Evolutionary conservation across 1,140 invertebrate species (phyloP).

Genomic region (Archivesica marissinica): DNA sequence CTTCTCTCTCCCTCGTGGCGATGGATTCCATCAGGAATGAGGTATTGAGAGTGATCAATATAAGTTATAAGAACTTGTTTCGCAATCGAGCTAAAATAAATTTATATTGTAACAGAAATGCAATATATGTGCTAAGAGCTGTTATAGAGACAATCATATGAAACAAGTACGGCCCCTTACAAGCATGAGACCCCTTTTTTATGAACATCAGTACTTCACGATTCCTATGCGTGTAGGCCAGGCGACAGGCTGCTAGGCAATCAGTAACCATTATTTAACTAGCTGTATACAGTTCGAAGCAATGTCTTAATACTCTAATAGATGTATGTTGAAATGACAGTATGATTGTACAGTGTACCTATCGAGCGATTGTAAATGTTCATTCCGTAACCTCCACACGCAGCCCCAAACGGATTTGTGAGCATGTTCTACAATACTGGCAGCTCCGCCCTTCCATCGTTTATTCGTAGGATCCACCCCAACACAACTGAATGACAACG

Average conservation of each 20-base stretch:
- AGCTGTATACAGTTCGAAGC: not conserved
- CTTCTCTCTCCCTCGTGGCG: no score
- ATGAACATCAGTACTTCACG: not conserved
- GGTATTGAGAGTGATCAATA: no score
- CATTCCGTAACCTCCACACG: conserved; percentile 34
- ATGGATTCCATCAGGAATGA: no score
- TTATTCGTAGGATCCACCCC: not conserved
- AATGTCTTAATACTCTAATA: not conserved
- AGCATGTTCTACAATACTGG: not conserved
- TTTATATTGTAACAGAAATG: no score
- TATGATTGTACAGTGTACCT: conserved; percentile 12
- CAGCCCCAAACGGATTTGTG: conserved; percentile 35
- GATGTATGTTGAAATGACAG: not conserved
- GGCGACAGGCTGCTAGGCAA: not conserved
- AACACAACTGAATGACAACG: conserved; percentile 9
- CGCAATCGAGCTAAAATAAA: no score
- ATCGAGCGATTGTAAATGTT: conserved; percentile 14
- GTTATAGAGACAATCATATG: no score
- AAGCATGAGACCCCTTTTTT: not conserved
- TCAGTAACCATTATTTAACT: not conserved
- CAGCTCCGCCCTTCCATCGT: conserved; percentile 32
- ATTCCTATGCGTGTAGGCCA: not conserved
- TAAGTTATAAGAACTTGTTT: no score
- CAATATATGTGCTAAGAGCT: no score
- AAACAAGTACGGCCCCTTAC: not conserved